phyloP scores from a whole-genome alignment of 1,140 invertebrate genomes.

The Drepana arcuata region DNA sequence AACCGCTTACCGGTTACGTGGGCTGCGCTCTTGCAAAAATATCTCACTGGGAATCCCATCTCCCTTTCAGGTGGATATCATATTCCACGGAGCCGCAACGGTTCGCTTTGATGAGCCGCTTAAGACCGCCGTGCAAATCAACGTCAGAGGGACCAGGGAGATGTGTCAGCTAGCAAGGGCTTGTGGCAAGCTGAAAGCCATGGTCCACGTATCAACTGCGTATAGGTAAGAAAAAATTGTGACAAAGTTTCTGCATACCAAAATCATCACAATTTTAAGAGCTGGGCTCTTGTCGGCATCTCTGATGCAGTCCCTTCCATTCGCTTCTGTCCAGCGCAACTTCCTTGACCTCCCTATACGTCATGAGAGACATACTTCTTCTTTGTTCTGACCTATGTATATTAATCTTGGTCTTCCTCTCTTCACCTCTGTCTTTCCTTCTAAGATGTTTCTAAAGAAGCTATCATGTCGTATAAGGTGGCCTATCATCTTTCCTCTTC shows the following conservation, averaged over 20 bases:
- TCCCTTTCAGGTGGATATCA: slow-evolving; percentile 67
- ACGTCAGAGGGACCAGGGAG: slow-evolving; percentile 76
- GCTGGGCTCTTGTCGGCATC: no score
- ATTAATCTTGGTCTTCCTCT: no score
- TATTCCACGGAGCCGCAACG: slow-evolving; percentile 79
- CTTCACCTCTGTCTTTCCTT: no score
- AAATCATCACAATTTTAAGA: no score
- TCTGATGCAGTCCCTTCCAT: no score
- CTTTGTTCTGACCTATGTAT: no score
- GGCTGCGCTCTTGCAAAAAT: background rate
- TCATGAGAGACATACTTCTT: no score
- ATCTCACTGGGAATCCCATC: background rate
- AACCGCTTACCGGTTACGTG: background rate
- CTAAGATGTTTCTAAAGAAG: no score
- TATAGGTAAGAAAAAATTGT: slow-evolving; percentile 51
- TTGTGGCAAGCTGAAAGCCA: slow-evolving; percentile 52
- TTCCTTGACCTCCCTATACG: no score
- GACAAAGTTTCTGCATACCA: background rate
- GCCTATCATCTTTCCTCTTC: no score
- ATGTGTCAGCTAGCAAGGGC: slow-evolving; percentile 58
- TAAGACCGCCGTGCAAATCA: slow-evolving; percentile 75
- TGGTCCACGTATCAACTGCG: slow-evolving; percentile 81
- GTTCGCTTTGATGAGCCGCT: slow-evolving; percentile 79
- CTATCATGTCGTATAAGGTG: no score
- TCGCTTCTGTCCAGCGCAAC: no score